Evolutionary conservation across 30 jellyfish, hydroid and myxozoan genomes (phyloP).

Genomic region (Phacellophora camtschatica): DNA sequence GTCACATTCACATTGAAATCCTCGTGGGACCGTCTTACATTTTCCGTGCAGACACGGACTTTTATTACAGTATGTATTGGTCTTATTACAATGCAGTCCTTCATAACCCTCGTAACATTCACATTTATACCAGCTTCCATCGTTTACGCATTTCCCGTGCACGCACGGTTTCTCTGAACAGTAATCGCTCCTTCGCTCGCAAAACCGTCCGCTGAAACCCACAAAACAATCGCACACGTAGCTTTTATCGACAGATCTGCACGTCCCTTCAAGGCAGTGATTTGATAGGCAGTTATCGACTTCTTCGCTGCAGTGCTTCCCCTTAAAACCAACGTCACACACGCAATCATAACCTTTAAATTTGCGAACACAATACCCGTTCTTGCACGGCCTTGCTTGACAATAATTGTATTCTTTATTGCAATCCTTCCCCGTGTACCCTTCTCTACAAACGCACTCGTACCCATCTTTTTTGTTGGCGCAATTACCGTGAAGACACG

Average conservation of each 20-base stretch:
- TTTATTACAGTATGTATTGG: conserved; percentile 11
- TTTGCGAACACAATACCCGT: conserved; percentile 20
- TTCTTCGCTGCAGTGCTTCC: conserved; percentile 25
- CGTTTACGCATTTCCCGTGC: conserved; percentile 31
- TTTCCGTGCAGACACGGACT: conserved; percentile 45
- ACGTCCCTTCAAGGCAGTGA: conserved; percentile 56
- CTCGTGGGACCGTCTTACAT: conserved; percentile 11
- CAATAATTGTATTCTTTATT: conserved; percentile 15
- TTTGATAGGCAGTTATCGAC: conserved; percentile 23
- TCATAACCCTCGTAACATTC: conserved; percentile 49
- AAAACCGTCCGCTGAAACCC: conserved; percentile 54
- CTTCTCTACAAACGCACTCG: conserved; percentile 32
- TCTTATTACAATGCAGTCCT: conserved; percentile 42
- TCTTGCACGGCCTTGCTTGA: conserved; percentile 21
- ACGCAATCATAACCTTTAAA: conserved; percentile 28
- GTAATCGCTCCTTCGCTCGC: conserved; percentile 33
- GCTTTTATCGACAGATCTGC: not conserved
- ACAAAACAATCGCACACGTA: conserved; percentile 34
- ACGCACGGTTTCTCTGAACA: conserved; percentile 52
- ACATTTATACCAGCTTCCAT: conserved; percentile 41
- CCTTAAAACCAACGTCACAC: conserved; percentile 37
- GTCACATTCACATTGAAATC: conserved; percentile 29
- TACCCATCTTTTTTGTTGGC: conserved; percentile 19
- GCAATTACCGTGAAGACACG: conserved; percentile 46
- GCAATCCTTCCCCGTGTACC: conserved; percentile 39